Percentiles rank a stretch among this genome's conserved stretches.
These are phyloP conservation scores for Ditylenchus dipsaci DNA, from an alignment of 1,140 invertebrate genomes.

Conservation along the genomic window DNA sequence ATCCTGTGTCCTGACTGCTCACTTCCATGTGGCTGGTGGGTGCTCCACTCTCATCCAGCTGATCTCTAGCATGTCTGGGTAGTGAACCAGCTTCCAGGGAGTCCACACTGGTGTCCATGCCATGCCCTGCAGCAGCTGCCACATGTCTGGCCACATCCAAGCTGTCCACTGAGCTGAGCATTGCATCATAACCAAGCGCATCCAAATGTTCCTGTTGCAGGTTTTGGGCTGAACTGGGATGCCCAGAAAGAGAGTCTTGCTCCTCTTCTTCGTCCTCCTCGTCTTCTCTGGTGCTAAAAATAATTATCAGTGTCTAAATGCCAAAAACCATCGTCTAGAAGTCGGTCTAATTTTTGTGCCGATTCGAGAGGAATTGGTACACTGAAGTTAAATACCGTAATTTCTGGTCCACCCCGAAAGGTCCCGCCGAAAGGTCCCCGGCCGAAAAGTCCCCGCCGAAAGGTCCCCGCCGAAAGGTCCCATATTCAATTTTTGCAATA, in stretches of 20 bases:
- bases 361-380: neutral
- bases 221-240: neutral
- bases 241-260: constrained; percentile 11
- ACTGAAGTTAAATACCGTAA: constrained; percentile 14
- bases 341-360: neutral
- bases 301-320: no score
- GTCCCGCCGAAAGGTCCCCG: no score
- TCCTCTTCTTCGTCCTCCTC: constrained; percentile 37
- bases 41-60: constrained; percentile 31
- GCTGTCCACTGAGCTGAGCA: constrained; percentile 39
- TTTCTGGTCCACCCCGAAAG: no score
- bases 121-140: constrained; percentile 11
- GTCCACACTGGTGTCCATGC: constrained; percentile 44
- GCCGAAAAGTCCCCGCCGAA: no score
- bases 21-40: neutral
- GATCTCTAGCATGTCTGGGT: constrained; percentile 35
- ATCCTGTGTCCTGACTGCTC: constrained; percentile 13
- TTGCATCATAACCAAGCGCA: constrained; percentile 24
- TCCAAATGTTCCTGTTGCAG: neutral
- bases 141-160: constrained; percentile 26
- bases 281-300: constrained; percentile 28
- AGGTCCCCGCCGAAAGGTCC: no score
- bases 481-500: no score
- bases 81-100: constrained; percentile 42
- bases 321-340: no score